Percentiles rank a stretch among this genome's conserved stretches.
Conservation (phyloP, 2,888 invertebrate genomes). For the Leptarthrus brevirostris region DNA sequence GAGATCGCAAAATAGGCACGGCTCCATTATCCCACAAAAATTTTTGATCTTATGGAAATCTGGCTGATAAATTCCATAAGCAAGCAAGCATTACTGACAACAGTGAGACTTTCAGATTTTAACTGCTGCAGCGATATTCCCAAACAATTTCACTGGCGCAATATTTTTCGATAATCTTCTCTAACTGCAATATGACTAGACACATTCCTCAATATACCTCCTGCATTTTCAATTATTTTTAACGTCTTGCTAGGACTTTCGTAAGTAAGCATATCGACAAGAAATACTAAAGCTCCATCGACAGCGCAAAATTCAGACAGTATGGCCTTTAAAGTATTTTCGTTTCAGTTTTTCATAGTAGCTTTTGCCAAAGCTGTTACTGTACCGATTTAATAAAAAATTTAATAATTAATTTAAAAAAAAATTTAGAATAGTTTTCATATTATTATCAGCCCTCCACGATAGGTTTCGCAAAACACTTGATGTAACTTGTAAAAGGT, state of each 20-base stretch:
- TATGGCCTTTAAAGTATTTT: conserved; percentile 94
- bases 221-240: conserved; percentile 95
- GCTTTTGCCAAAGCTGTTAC: conserved; percentile 90
- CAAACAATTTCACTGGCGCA: conserved; percentile 87
- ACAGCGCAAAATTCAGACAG: conserved; percentile 94
- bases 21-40: conserved; percentile 92
- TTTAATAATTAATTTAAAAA: too few species aligned
- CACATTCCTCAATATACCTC: conserved; percentile 95
- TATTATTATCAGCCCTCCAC: conserved; percentile 94
- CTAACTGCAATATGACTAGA: conserved; percentile 94
- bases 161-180: conserved; percentile 86
- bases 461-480: conserved; percentile 95
- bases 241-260: conserved; percentile 91
- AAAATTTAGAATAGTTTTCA: conserved; percentile 84
- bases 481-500: conserved; percentile 95
- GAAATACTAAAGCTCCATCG: conserved; percentile 88
- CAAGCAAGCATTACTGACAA: conserved; percentile 96
- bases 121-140: conserved; percentile 91
- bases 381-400: conserved; percentile 80
- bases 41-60: conserved; percentile 89
- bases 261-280: conserved; percentile 90
- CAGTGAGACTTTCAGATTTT: conserved; percentile 92
- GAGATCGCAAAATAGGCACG: conserved; percentile 89
- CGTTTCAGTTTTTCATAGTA: conserved; percentile 91
- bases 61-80: conserved; percentile 95